phyloP scores from a whole-genome alignment of 2,888 invertebrate genomes.

The Torymus texanus region DNA sequence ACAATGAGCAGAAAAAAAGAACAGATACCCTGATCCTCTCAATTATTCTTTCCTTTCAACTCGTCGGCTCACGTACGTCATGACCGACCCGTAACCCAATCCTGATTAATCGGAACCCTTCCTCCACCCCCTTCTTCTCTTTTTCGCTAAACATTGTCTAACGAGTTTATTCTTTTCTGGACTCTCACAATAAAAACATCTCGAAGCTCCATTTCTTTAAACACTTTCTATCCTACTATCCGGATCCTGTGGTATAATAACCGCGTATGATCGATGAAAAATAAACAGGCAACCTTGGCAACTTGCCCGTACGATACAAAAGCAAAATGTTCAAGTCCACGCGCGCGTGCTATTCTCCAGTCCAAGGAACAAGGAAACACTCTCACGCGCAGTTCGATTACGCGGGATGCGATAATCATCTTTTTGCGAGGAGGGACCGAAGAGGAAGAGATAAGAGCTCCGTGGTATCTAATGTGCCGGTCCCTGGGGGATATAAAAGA shows the following conservation, averaged over 20 bases:
- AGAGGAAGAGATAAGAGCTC: background rate
- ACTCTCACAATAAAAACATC: too few relatives aligned
- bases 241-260: too few relatives aligned
- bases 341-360: too few relatives aligned
- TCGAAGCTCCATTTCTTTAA: too few relatives aligned
- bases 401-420: background rate
- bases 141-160: constrained; percentile 5
- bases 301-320: too few relatives aligned
- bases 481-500: background rate
- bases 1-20: background rate
- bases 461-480: background rate
- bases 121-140: background rate
- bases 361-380: constrained; percentile 1
- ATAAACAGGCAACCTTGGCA: too few relatives aligned
- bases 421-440: background rate
- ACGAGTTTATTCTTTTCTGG: constrained; percentile 10
- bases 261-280: too few relatives aligned
- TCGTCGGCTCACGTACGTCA: background rate
- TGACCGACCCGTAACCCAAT: background rate
- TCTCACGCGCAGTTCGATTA: constrained; percentile 12
- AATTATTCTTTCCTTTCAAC: constrained; percentile 19
- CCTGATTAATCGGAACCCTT: constrained; percentile 40
- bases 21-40: background rate
- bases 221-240: too few relatives aligned
- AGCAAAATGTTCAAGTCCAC: too few relatives aligned